A percentile compares a stretch with the other conserved stretches of the same genome.
Conservation (phyloP, 2,113 vertebrate genomes). For the Pollachius pollachius region DNA sequence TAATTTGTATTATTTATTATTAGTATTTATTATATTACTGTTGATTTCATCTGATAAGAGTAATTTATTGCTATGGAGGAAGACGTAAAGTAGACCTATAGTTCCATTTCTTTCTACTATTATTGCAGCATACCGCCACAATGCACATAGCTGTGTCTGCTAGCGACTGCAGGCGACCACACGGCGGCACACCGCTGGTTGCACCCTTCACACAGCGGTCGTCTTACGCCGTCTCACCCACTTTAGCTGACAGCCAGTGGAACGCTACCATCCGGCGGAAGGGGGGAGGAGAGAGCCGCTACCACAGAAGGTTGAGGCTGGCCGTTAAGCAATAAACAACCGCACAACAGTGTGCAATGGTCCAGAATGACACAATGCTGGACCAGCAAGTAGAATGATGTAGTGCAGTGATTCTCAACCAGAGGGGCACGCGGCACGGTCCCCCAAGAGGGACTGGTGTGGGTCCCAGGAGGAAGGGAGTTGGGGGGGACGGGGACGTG, state of each 20-base stretch:
- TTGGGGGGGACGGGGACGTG: constrained; percentile 36
- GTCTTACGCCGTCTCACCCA: constrained; percentile 46
- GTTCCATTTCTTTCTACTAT: constrained; percentile 25
- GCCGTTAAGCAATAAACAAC: constrained; percentile 44
- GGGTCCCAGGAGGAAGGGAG: too few species aligned
- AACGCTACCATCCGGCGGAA: constrained; percentile 56
- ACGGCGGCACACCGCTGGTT: constrained; percentile 15
- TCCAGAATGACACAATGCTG: too few species aligned
- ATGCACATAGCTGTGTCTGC: constrained; percentile 16
- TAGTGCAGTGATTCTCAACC: too few species aligned
- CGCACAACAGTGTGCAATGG: background rate
- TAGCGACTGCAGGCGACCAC: constrained; percentile 18
- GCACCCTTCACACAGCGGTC: constrained; percentile 45
- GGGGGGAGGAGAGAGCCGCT: constrained; percentile 36
- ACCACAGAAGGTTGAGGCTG: background rate
- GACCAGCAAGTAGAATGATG: too few species aligned
- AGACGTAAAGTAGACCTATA: constrained; percentile 25
- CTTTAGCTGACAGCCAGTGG: constrained; percentile 54
- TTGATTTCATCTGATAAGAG: background rate
- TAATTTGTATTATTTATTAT: too few species aligned
- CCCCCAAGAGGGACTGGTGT: too few species aligned
- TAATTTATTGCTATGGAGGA: background rate
- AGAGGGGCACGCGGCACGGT: too few species aligned
- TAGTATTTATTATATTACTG: background rate
- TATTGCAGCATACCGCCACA: constrained; percentile 14